Conservation (phyloP, 2,113 vertebrate genomes). For the Jacana jacana region DNA sequence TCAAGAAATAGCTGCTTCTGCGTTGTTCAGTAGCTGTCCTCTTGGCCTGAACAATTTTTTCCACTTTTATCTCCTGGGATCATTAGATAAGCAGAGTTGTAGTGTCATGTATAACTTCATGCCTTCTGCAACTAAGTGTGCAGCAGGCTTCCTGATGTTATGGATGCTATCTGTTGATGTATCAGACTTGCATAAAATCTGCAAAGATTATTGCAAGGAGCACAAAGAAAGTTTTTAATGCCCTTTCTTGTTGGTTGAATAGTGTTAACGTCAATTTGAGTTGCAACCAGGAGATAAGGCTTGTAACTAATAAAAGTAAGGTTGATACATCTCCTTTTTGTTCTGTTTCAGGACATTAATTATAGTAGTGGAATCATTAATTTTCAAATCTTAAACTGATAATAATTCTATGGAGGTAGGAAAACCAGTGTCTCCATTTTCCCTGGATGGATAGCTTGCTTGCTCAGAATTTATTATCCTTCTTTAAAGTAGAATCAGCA, state of each 20-base stretch:
- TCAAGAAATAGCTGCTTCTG: neutral
- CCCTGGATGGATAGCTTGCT: neutral
- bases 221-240: neutral
- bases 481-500: neutral
- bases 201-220: neutral
- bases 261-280: neutral
- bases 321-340: neutral
- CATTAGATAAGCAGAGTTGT: neutral
- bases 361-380: neutral
- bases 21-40: neutral
- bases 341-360: neutral
- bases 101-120: neutral
- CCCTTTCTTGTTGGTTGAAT: neutral
- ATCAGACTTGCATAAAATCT: neutral
- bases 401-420: neutral
- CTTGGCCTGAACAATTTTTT: neutral
- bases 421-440: neutral
- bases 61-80: neutral
- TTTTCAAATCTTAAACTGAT: neutral
- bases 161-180: neutral
- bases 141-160: neutral
- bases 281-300: neutral
- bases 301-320: neutral
- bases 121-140: neutral
- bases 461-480: conserved; percentile 1